A percentile compares a stretch with the other conserved stretches of the same genome.
phyloP scores from a whole-genome alignment of 2,113 vertebrate genomes.

The Probosciger aterrimus region DNA sequence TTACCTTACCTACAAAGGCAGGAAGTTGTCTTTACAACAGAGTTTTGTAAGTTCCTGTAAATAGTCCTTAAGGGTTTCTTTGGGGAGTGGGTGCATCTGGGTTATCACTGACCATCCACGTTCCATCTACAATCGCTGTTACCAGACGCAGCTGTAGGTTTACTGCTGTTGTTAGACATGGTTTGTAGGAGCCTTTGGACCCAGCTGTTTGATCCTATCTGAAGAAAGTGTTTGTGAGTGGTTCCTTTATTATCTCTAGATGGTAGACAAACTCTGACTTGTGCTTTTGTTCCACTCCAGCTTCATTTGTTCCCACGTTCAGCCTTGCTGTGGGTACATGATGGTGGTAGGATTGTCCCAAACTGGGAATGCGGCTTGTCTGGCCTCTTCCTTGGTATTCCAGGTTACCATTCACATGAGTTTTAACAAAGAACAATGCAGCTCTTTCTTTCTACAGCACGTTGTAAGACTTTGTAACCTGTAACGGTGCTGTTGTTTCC shows the following conservation, averaged over 20 bases:
- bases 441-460: fast-evolving
- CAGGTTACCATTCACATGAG: not conserved
- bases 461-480: not conserved
- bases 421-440: not conserved
- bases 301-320: not conserved
- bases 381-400: fast-evolving
- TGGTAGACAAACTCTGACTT: fast-evolving
- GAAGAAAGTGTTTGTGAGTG: not conserved
- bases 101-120: not conserved
- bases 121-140: fast-evolving
- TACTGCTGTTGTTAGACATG: not conserved
- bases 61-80: not conserved
- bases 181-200: not conserved
- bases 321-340: not conserved
- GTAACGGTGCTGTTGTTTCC: not conserved
- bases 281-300: not conserved
- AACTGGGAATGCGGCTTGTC: not conserved
- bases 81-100: not conserved
- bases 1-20: not conserved
- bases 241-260: not conserved
- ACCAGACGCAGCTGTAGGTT: not conserved
- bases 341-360: not conserved
- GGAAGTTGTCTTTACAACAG: not conserved
- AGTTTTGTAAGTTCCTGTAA: not conserved
- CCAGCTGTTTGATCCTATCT: not conserved